These are phyloP conservation scores for Callospermophilus lateralis DNA, from an alignment of 2,113 vertebrate genomes.

Conservation along the genomic window DNA sequence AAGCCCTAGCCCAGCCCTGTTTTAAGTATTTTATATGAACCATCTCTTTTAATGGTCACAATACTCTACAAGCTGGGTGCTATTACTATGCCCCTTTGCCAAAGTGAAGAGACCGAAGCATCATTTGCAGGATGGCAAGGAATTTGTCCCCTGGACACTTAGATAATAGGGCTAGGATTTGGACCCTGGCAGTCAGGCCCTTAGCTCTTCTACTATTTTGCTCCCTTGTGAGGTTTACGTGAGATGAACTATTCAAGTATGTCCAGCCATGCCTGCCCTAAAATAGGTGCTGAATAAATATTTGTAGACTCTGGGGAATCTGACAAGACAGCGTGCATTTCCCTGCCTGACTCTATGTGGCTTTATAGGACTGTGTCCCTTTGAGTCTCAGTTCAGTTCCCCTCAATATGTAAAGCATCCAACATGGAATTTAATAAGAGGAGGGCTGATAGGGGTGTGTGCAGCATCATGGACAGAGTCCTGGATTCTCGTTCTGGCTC, in stretches of 20 bases:
- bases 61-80: background rate
- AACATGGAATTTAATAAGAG: background rate
- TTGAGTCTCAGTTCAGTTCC: background rate
- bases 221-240: too few relatives aligned
- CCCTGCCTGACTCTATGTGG: background rate
- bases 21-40: background rate
- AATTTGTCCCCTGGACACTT: background rate
- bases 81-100: background rate
- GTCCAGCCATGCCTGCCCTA: background rate
- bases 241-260: background rate
- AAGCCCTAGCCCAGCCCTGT: too few relatives aligned
- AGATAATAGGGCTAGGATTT: too few relatives aligned
- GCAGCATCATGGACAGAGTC: fast-evolving
- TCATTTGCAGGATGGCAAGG: background rate
- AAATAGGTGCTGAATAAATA: background rate
- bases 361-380: background rate
- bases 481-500: background rate
- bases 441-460: background rate
- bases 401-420: background rate
- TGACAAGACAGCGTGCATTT: background rate
- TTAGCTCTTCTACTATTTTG: fast-evolving
- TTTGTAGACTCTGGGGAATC: background rate
- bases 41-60: background rate
- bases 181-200: too few relatives aligned
- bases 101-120: background rate